Evolutionary conservation across 2,888 invertebrate genomes (phyloP), one percentile per base, ranked within the genome.

Genomic region (Emmelina monodactyla): DNA sequence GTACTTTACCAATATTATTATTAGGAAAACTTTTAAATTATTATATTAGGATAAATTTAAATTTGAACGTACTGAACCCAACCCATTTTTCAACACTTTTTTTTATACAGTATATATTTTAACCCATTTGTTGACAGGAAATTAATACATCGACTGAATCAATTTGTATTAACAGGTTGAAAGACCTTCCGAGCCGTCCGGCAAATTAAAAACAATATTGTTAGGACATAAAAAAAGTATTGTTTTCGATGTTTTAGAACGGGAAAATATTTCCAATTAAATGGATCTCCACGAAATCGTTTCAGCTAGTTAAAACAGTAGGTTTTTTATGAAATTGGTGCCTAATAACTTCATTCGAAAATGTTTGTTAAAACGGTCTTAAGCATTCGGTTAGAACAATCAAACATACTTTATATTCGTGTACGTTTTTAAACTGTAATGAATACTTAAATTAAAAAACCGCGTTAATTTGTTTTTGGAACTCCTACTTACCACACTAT

Each of bases 51-150:
- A n/a, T n/a, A n/a, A n/a, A n/a, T n/a, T n/a, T n/a, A n/a, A n/a
- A n/a, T n/a, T n/a, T n/a, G n/a, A n/a, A n/a, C n/a, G n/a, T n/a
- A n/a, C n/a, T n/a, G n/a, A 56, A 63, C 64, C 64, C 65, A 61
- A 65, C 66, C 65, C 67, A 66, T 65, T 51, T 49, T 51, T 51
- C 59, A n/a, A n/a, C n/a, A n/a, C n/a, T n/a, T 69, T 65, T 71
- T 67, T 59, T 60, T 59, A 65, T 66, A 66, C 70, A 63, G 62
- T 16, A 11, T 48, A 50, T 58, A 53, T 62, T 68, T 67, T 55
- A 65, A 57, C 52, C 51, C 58, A 56, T 58, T 56, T 58, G 58
- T 58, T 66, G 63, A 58, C 71, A 72, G 76, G 76, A 78, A 69
- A 76, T 78, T 73, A 76, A 70, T 71, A 65, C 67, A 65, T 57